phyloP scores from a whole-genome alignment of 2,113 vertebrate species.

The Loxodonta africana region DNA sequence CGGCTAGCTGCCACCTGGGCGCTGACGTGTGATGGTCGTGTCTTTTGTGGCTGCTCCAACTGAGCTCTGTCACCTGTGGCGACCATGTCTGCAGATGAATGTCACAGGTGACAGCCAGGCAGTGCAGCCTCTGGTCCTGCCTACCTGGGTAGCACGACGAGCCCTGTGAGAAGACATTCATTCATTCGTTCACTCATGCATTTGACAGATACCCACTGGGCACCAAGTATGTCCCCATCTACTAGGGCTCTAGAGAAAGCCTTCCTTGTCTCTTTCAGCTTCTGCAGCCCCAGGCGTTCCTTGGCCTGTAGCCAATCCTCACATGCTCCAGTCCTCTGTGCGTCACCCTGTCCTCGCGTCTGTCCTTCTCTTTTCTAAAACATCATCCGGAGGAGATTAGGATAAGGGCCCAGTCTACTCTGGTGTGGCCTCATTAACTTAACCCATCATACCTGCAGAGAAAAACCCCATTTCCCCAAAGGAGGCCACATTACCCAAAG shows the following conservation, averaged over 20 bases:
- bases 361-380: no score
- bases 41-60: slow-evolving; percentile 56
- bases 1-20: slow-evolving; percentile 75
- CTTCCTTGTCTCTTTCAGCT: no score
- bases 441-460: no score
- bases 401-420: no score
- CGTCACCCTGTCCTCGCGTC: no score
- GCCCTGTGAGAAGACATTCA: accelerated
- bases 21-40: slow-evolving; percentile 66
- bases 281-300: no score
- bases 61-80: not conserved
- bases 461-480: not conserved
- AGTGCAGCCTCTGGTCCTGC: not conserved
- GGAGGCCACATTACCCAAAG: not conserved
- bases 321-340: no score
- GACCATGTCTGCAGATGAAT: not conserved
- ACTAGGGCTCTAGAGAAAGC: not conserved
- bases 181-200: accelerated
- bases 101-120: not conserved
- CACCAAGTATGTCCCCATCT: not conserved
- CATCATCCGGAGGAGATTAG: no score
- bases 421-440: no score
- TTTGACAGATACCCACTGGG: accelerated
- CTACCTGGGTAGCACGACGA: no score
- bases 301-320: no score